A percentile compares a stretch with the other conserved stretches of the same genome.
Conservation (phyloP, 2,797 vertebrate species). For the Linurgus olivaceus region DNA sequence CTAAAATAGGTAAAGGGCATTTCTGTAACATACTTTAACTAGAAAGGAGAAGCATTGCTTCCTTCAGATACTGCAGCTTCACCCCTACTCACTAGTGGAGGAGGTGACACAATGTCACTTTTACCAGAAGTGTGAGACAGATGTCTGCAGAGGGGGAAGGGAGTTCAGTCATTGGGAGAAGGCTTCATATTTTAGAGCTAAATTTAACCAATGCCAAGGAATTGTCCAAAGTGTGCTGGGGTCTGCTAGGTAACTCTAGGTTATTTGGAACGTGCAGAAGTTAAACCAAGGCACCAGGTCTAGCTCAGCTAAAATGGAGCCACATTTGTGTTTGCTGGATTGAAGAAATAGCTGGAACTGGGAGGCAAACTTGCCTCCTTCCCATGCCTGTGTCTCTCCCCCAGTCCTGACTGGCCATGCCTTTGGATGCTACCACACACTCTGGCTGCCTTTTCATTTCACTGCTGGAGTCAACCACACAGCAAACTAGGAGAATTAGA, state of each 20-base stretch:
- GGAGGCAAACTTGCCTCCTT: not conserved
- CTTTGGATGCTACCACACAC: accelerated
- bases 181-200: not conserved
- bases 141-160: not conserved
- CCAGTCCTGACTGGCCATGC: accelerated
- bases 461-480: not conserved
- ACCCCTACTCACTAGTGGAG: not conserved
- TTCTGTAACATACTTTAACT: not conserved
- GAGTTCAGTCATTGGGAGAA: not conserved
- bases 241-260: not conserved
- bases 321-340: not conserved
- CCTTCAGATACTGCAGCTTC: not conserved
- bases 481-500: not conserved
- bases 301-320: not conserved
- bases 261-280: not conserved
- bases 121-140: not conserved
- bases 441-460: not conserved
- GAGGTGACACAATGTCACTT: not conserved
- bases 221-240: not conserved
- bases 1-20: not conserved
- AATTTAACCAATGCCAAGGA: not conserved
- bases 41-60: not conserved
- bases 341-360: not conserved
- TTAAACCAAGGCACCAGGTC: not conserved
- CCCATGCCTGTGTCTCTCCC: accelerated